Conservation (phyloP, 2,888 invertebrate genomes). For the Plebejus melissa region DNA sequence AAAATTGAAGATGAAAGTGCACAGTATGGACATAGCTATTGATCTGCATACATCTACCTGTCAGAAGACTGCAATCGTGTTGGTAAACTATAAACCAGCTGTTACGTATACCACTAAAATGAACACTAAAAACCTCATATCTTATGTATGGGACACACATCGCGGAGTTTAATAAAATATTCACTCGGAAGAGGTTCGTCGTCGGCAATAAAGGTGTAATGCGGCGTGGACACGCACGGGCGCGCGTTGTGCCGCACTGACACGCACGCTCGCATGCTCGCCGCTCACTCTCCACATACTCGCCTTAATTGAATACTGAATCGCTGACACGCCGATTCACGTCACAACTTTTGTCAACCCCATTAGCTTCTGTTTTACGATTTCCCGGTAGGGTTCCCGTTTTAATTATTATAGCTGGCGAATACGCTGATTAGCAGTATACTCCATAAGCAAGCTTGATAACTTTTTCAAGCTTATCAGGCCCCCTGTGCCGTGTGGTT, state of each 20-base stretch:
- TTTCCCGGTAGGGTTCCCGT: neutral
- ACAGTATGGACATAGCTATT: neutral
- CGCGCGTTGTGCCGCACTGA: neutral
- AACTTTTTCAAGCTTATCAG: neutral
- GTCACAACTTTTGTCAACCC: neutral
- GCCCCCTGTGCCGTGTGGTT: too few relatives aligned
- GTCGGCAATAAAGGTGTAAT: slow-evolving; percentile 2
- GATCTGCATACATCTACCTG: neutral
- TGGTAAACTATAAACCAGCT: neutral
- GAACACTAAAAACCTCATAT: neutral
- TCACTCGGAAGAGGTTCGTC: slow-evolving; percentile 12
- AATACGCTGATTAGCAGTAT: neutral
- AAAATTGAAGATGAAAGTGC: too few relatives aligned
- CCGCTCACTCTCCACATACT: neutral
- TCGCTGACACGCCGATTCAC: neutral
- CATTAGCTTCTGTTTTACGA: neutral
- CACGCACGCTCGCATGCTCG: slow-evolving; percentile 17
- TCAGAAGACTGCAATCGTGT: neutral
- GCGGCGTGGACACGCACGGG: slow-evolving; percentile 4
- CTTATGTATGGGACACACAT: neutral
- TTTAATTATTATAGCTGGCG: neutral
- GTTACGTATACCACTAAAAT: neutral
- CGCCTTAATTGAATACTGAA: slow-evolving; percentile 5
- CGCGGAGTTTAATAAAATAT: slow-evolving; percentile 16
- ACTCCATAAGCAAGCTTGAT: neutral